phyloP scores from a whole-genome alignment of 2,797 vertebrate genomes.

The Pseudochirops corinnae region DNA sequence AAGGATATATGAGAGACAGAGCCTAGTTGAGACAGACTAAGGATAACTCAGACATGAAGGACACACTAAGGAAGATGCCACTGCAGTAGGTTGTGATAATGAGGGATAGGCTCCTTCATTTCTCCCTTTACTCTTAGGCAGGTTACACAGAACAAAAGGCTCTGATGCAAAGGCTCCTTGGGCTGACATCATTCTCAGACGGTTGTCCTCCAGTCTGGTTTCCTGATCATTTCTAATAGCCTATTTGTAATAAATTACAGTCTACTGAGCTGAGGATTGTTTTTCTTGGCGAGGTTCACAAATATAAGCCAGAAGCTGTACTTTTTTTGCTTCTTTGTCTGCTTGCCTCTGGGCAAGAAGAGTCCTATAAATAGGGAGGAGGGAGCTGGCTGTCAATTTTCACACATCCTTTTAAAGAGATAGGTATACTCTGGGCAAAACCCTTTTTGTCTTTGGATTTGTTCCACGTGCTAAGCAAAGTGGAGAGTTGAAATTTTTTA shows the following conservation, averaged over 20 bases:
- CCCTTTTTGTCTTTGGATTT: not conserved
- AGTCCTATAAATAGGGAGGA: not conserved
- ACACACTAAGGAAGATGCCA: not conserved
- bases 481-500: not conserved
- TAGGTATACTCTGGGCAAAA: not conserved
- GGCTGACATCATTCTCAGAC: conserved; percentile 24
- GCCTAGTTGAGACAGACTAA: not conserved
- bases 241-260: conserved; percentile 29
- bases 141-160: conserved; percentile 27
- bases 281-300: conserved; percentile 46
- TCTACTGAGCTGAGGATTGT: not conserved
- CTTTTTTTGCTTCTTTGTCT: not conserved
- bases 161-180: conserved; percentile 19
- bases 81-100: conserved; percentile 2
- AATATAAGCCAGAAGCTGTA: not conserved
- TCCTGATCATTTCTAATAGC: not conserved
- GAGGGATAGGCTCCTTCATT: not conserved
- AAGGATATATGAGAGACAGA: not conserved
- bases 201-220: conserved; percentile 25
- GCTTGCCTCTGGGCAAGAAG: not conserved
- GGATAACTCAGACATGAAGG: not conserved
- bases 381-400: not conserved
- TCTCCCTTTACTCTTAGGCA: conserved; percentile 31
- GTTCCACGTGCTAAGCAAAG: not conserved
- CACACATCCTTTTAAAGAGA: conserved; percentile 13